A percentile compares a stretch with the other conserved stretches of the same genome.
phyloP scores from a whole-genome alignment of 2,113 vertebrate genomes.

The Phalacrocorax carbo region DNA sequence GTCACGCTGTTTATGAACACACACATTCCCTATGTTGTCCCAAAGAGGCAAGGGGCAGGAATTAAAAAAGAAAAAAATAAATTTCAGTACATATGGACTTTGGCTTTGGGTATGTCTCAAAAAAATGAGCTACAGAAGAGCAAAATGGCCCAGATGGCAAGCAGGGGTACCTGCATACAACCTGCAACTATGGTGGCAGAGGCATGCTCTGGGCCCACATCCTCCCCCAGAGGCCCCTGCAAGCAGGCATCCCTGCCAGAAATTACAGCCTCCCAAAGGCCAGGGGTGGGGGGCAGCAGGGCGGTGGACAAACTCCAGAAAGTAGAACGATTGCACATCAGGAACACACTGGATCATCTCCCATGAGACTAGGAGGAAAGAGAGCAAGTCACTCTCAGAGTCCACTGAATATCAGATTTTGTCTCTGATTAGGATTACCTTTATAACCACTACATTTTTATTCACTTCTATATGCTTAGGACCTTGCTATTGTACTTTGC shows the following conservation, averaged over 20 bases:
- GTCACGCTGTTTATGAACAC: background rate
- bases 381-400: background rate
- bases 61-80: background rate
- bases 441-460: background rate
- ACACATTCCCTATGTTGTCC: background rate
- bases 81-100: background rate
- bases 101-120: background rate
- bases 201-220: background rate
- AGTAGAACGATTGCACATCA: background rate
- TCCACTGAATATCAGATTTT: background rate
- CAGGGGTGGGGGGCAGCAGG: rapidly evolving
- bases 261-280: background rate
- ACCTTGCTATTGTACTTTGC: background rate
- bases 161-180: background rate
- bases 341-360: background rate
- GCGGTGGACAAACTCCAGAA: background rate
- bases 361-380: background rate
- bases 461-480: background rate
- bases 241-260: background rate
- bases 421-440: background rate
- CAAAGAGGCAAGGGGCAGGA: no score
- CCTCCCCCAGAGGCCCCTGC: background rate
- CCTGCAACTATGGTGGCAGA: background rate
- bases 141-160: background rate
- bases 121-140: background rate